These are phyloP conservation scores for Caenorhabditis wallacei DNA, from an alignment of 2,888 invertebrate species.

Conservation along the genomic window DNA sequence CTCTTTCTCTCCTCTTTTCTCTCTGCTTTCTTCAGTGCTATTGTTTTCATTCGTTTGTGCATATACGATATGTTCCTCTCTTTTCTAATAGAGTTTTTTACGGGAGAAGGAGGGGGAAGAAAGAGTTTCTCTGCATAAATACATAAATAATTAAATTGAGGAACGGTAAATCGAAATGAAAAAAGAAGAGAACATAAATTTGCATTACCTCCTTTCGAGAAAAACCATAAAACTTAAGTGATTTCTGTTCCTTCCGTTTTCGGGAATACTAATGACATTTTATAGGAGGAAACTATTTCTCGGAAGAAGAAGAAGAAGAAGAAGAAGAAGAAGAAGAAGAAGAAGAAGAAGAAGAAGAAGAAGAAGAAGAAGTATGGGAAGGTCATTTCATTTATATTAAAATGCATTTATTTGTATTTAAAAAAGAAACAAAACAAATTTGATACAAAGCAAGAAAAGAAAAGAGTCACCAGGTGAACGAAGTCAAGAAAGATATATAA, in stretches of 20 bases:
- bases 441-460: constrained; percentile 19
- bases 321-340: constrained; percentile 21
- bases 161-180: too few species aligned
- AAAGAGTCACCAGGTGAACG: constrained; percentile 5
- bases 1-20: too few species aligned
- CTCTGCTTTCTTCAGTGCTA: constrained; percentile 37
- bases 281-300: constrained; percentile 10
- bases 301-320: background rate
- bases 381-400: too few species aligned
- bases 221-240: constrained; percentile 43
- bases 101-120: background rate
- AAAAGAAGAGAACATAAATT: constrained; percentile 43
- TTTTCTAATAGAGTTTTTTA: constrained; percentile 2
- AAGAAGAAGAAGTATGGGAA: constrained; percentile 24
- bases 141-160: constrained; percentile 22
- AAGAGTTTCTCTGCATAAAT: background rate
- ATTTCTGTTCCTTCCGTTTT: constrained; percentile 30
- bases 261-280: constrained; percentile 26
- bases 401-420: constrained; percentile 23
- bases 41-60: constrained; percentile 31
- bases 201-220: constrained; percentile 34
- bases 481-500: constrained; percentile 1
- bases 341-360: background rate
- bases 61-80: constrained; percentile 18
- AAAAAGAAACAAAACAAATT: background rate